Percentiles rank a stretch among this genome's conserved stretches.
Evolutionary conservation across 2,888 invertebrate species (phyloP).

Genomic region (Aphidoletes aphidimyza): DNA sequence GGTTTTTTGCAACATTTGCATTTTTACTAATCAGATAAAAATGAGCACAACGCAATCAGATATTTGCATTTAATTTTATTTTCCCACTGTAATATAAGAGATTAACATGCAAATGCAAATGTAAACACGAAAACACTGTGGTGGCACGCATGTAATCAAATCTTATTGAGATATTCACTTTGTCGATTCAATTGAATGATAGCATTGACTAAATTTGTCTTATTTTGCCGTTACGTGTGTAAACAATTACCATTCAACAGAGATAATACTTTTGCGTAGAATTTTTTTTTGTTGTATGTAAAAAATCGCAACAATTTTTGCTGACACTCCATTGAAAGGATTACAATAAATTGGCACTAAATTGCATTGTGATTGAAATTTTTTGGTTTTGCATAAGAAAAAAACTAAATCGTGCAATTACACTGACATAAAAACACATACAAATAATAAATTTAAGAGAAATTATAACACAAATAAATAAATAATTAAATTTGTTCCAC

Average conservation of each 20-base stretch:
- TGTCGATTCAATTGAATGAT: not conserved
- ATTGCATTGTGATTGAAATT: not conserved
- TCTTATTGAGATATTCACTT: not conserved
- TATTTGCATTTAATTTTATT: not conserved
- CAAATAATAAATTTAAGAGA: not conserved
- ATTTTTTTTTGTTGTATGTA: not conserved
- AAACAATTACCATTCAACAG: not conserved
- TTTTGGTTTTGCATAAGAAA: too few relatives aligned
- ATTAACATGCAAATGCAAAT: conserved; percentile 4
- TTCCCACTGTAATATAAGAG: not conserved
- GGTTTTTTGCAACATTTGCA: conserved; percentile 8
- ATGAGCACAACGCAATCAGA: not conserved
- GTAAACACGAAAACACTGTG: not conserved
- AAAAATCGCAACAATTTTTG: conserved; percentile 6
- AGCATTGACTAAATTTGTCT: not conserved
- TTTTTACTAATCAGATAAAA: not conserved
- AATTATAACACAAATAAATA: conserved; percentile 52
- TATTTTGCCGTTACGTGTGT: not conserved
- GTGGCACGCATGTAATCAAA: not conserved
- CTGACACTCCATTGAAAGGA: not conserved
- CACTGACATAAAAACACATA: not conserved
- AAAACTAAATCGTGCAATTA: not conserved
- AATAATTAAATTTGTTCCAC: conserved; percentile 22
- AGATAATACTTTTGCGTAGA: conserved; percentile 12
- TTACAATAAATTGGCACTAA: not conserved